phyloP scores from a whole-genome alignment of 2,888 invertebrate species.

The Scaeva pyrastri region DNA sequence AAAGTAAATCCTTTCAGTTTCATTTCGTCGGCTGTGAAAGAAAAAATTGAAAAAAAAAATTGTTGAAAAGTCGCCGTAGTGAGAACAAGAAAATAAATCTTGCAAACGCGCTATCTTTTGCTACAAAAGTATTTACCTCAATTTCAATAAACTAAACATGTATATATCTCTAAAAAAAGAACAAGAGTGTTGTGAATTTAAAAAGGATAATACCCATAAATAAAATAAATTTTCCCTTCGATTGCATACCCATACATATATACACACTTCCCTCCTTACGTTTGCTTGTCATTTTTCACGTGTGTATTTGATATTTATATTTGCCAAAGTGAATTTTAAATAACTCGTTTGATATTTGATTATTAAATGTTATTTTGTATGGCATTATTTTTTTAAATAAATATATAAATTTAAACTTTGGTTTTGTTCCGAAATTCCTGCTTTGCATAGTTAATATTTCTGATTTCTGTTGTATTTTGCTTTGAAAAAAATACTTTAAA shows the following conservation, averaged over 20 bases:
- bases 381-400: not conserved
- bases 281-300: slow-evolving; percentile 36
- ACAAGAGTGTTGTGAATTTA: slow-evolving; percentile 51
- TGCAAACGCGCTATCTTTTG: slow-evolving; percentile 13
- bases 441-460: not conserved
- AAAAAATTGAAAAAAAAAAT: slow-evolving; percentile 46
- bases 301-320: slow-evolving; percentile 27
- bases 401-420: not conserved
- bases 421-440: not conserved
- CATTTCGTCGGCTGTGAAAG: slow-evolving; percentile 67
- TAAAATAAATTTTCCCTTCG: slow-evolving; percentile 14
- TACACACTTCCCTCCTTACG: not conserved
- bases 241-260: slow-evolving; percentile 12
- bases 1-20: slow-evolving; percentile 68
- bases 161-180: not conserved
- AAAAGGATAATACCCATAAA: not conserved
- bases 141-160: not conserved
- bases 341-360: not conserved
- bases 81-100: not conserved
- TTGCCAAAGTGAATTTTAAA: slow-evolving; percentile 20
- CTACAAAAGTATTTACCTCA: not conserved
- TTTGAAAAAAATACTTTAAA: slow-evolving; percentile 19
- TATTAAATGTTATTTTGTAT: not conserved
- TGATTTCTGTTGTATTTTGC: slow-evolving; percentile 26
- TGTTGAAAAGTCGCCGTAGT: slow-evolving; percentile 27